Evolutionary conservation across 2,888 invertebrate species (phyloP).

Genomic region (Synanthedon myopaeformis): DNA sequence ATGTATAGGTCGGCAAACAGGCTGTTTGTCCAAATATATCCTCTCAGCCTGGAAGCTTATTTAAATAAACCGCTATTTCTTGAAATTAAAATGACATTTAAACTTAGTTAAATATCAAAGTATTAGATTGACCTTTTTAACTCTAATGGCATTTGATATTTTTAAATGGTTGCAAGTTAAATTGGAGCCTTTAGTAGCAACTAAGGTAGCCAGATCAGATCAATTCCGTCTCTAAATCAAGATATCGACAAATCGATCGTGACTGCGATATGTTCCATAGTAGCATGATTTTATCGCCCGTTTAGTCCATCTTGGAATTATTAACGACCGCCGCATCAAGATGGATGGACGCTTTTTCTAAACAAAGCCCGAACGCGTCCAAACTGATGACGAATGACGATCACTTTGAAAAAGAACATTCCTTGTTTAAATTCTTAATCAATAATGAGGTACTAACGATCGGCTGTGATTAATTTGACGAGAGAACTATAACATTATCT

Average conservation of each 20-base stretch:
- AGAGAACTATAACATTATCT: conserved; percentile 7
- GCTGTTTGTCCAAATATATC: too few relatives aligned
- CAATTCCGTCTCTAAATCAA: conserved; percentile 17
- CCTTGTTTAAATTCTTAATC: conserved; percentile 27
- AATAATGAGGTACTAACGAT: conserved; percentile 30
- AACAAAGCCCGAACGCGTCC: conserved; percentile 15
- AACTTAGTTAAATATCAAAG: neutral
- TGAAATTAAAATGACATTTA: neutral
- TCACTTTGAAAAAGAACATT: conserved; percentile 1
- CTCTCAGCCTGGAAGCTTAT: too few relatives aligned
- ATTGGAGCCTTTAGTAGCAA: conserved; percentile 9
- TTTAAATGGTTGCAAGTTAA: conserved; percentile 2
- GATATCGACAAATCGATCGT: conserved; percentile 37
- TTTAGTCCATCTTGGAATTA: conserved; percentile 33
- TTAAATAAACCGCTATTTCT: too few relatives aligned
- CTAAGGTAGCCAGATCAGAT: conserved; percentile 7
- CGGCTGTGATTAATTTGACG: conserved; percentile 21
- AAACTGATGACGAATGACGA: conserved; percentile 8
- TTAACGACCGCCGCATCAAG: conserved; percentile 33
- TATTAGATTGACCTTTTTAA: neutral
- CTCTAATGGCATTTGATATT: neutral
- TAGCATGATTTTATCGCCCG: conserved; percentile 40
- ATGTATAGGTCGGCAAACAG: too few relatives aligned
- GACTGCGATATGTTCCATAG: conserved; percentile 28
- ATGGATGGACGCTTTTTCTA: conserved; percentile 30